A percentile compares a stretch with the other conserved stretches of the same genome.
Conservation (phyloP, 2,797 vertebrate species). For the Melanotaenia maccullochi region DNA sequence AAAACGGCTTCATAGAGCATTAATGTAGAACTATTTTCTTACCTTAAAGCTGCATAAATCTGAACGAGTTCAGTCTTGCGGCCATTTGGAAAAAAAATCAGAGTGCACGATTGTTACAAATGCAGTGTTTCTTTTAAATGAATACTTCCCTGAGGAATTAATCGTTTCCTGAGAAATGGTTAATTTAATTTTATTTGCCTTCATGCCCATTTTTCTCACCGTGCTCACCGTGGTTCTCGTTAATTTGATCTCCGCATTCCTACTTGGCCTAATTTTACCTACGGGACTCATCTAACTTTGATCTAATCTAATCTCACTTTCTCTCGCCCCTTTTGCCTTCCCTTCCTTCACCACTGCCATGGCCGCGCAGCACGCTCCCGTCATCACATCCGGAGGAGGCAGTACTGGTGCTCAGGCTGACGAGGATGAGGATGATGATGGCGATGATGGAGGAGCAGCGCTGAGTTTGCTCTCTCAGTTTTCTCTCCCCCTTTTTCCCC, state of each 20-base stretch:
- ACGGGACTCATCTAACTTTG: slow-evolving; percentile 49
- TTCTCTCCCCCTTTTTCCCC: slow-evolving; percentile 35
- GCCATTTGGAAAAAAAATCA: too few species aligned
- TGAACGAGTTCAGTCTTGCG: too few species aligned
- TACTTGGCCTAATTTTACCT: slow-evolving; percentile 16
- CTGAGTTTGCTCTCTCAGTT: slow-evolving; percentile 66
- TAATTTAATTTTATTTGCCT: background rate
- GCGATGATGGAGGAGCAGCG: slow-evolving; percentile 73
- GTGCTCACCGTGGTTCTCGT: background rate
- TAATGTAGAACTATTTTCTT: too few species aligned
- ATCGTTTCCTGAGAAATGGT: background rate
- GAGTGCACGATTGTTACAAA: background rate
- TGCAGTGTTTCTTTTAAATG: background rate
- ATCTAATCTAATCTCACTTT: slow-evolving; percentile 45
- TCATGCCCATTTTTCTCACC: background rate
- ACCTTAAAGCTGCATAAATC: too few species aligned
- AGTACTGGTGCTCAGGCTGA: slow-evolving; percentile 74
- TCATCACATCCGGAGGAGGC: slow-evolving; percentile 71
- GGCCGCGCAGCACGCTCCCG: slow-evolving; percentile 69
- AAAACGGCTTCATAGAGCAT: too few species aligned
- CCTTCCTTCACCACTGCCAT: background rate
- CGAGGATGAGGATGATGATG: slow-evolving; percentile 66
- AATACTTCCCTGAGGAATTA: background rate
- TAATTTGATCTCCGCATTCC: background rate
- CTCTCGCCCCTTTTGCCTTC: slow-evolving; percentile 34